Percentiles rank a stretch among this genome's conserved stretches.
These are phyloP conservation scores for Euphonia xanthogaster DNA, from an alignment of 2,797 vertebrate genomes.

Conservation along the genomic window DNA sequence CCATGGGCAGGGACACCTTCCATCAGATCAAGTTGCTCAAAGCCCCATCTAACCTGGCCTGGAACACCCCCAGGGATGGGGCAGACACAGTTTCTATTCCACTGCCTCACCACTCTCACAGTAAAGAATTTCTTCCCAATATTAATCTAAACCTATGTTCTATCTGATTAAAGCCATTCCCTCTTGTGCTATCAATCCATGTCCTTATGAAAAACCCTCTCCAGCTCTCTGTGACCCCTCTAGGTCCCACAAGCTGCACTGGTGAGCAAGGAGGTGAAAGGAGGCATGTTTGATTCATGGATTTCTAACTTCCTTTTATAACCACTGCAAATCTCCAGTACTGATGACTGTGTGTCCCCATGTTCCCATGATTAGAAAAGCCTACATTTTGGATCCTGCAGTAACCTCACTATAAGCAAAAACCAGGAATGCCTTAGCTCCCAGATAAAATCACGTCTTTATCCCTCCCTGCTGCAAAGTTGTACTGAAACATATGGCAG, in stretches of 20 bases:
- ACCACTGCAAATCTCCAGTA: neutral
- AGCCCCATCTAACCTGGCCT: neutral
- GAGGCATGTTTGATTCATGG: neutral
- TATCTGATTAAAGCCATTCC: neutral
- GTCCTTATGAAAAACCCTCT: neutral
- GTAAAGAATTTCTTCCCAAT: neutral
- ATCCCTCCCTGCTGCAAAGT: neutral
- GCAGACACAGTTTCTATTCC: neutral
- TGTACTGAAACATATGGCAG: neutral
- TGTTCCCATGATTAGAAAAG: neutral
- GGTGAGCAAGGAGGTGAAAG: neutral
- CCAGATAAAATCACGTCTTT: neutral
- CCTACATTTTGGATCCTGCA: neutral
- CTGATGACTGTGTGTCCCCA: neutral
- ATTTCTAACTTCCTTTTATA: neutral
- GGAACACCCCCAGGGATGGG: too few species aligned
- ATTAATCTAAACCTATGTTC: neutral
- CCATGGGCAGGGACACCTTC: fast-evolving
- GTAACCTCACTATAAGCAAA: neutral
- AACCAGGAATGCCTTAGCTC: neutral
- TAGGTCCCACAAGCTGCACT: neutral
- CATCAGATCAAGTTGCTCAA: neutral
- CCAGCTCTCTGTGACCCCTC: neutral
- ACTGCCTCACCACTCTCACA: neutral
- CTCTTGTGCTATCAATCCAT: neutral